Percentiles rank a stretch among this genome's conserved stretches.
Conservation (phyloP, 2,888 invertebrate genomes). For the Oeneis ivallda region DNA sequence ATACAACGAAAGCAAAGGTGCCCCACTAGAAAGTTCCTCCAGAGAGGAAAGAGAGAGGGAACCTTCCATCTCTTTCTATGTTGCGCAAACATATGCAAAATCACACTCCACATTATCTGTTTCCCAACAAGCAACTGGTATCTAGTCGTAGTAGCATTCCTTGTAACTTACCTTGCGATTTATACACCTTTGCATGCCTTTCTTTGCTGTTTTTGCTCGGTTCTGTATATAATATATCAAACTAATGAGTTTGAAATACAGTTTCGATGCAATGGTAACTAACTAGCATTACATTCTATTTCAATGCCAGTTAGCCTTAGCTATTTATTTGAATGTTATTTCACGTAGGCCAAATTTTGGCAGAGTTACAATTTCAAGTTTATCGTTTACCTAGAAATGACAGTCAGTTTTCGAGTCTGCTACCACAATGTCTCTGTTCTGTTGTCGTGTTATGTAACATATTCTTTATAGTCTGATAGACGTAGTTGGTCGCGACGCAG, state of each 20-base stretch:
- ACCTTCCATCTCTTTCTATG: conserved; percentile 69
- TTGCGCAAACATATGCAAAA: conserved; percentile 71
- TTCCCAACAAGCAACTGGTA: conserved; percentile 21
- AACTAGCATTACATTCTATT: neutral
- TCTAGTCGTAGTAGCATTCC: conserved; percentile 21
- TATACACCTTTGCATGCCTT: neutral
- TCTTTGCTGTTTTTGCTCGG: neutral
- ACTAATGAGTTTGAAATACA: neutral
- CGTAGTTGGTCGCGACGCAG: conserved; percentile 29
- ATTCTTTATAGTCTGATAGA: conserved; percentile 37
- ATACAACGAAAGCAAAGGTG: conserved; percentile 80
- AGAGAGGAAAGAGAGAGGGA: conserved; percentile 34
- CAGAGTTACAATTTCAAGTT: neutral
- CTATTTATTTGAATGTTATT: neutral
- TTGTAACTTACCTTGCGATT: conserved; percentile 1
- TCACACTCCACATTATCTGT: conserved; percentile 37
- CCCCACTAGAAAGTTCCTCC: conserved; percentile 73
- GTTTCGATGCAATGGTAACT: neutral
- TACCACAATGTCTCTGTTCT: conserved; percentile 26
- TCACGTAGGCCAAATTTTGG: too few relatives aligned
- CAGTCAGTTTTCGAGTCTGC: conserved; percentile 20
- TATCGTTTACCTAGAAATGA: conserved; percentile 22
- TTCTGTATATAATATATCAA: neutral
- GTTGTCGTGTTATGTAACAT: conserved; percentile 30
- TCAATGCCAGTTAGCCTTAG: neutral